Base-by-base conservation (phyloP, 1,140 invertebrate species). In the Drosophila oshimai region DNA sequence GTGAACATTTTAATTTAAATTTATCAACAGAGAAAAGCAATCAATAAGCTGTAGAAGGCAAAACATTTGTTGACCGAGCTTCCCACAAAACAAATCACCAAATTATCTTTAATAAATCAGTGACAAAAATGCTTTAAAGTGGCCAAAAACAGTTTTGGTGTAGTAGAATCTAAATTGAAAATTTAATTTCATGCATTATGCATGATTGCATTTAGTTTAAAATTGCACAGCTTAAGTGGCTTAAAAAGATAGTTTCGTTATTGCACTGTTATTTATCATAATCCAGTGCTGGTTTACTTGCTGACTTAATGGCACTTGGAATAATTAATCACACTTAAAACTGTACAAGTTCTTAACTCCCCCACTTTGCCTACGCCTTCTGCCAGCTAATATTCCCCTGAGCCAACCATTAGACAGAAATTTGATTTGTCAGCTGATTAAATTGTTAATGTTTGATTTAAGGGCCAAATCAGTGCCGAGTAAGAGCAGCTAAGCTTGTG, bases 341-440 rank as follows among this genome's bases (percentile, higher is more conserved):
- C 41, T 15, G 6, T 6, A 5, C 22, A 45, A n/a, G 9, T 7
- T 20, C 9, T n/a, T 6, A 58, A 41, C 18, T 12, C 10, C 1
- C n/a, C 6, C 15, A n/a, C 28, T 15, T 44, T 34, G 0, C 5
- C 9, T 6, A n/a, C n/a, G n/a, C n/a, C n/a, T n/a, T n/a, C n/a
- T n/a, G n/a, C 6, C 26, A 17, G 13, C 41, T 62, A 39, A 62
- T 18, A 37, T 54, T 13, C 4, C 6, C n/a, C 18, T 24, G 15
- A 33, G 13, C 10, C 22, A n/a, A 9, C 20, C 42, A 9, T 41
- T 65, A 65, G 62, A 33, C 26, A 31, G 13, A 29, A 39, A 72
- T 45, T 72, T 45, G 69, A 72, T 72, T 71, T 72, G 68, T 72
- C 67, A 72, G 55, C 45, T 71, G 53, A 60, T 71, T 61, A 72